These are phyloP conservation scores for Masnerella sp. DNA, from an alignment of 2,888 invertebrate genomes.

Conservation along the genomic window DNA sequence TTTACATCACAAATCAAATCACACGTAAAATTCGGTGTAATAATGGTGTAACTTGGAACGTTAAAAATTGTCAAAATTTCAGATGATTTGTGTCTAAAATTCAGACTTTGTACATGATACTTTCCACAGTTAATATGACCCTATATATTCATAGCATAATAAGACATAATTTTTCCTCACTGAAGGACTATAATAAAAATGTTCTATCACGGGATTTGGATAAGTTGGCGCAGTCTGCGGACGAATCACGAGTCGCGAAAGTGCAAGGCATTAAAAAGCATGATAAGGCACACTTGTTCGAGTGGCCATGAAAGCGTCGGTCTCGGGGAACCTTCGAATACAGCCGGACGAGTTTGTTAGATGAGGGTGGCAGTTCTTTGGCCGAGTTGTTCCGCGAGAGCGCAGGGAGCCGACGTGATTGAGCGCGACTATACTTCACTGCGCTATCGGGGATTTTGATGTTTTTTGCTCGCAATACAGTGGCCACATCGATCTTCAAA, in stretches of 20 bases:
- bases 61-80: too few relatives aligned
- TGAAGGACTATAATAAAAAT: too few relatives aligned
- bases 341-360: conserved; percentile 48
- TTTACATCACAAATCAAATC: too few relatives aligned
- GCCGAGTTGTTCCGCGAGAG: conserved; percentile 56
- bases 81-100: too few relatives aligned
- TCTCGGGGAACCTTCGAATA: conserved; percentile 41
- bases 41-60: too few relatives aligned
- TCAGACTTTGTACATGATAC: too few relatives aligned
- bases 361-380: conserved; percentile 53
- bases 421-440: conserved; percentile 58
- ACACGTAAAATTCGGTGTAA: too few relatives aligned
- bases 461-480: conserved; percentile 56
- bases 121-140: too few relatives aligned
- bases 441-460: conserved; percentile 58
- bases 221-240: too few relatives aligned
- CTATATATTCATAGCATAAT: too few relatives aligned
- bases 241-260: conserved; percentile 31
- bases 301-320: conserved; percentile 43
- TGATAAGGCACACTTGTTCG: conserved; percentile 48
- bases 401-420: conserved; percentile 50
- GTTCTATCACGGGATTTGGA: too few relatives aligned
- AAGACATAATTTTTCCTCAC: too few relatives aligned
- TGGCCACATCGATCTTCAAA: conserved; percentile 56
- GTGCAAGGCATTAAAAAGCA: conserved; percentile 46